Base-by-base conservation (phyloP, 2,113 vertebrate genomes). In the Tragelaphus buxtoni region DNA sequence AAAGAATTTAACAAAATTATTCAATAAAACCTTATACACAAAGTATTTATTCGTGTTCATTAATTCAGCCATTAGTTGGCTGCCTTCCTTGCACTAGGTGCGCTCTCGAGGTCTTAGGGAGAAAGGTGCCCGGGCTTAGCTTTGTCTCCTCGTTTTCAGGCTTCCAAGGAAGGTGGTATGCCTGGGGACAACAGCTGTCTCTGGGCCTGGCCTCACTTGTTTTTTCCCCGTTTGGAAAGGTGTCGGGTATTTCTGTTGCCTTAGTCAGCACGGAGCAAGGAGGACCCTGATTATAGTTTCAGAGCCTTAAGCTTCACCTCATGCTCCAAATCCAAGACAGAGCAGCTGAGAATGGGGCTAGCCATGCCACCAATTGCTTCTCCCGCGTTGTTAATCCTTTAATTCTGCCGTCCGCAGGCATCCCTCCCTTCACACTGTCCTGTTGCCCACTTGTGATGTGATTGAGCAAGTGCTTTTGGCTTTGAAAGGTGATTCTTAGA, bases 281-380 rank as follows among this genome's bases (percentile, higher is more conserved):
- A 97, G 94, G 98, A 92, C 90, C 81, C 96, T 98, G 95, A 97
- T 97, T 98, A 90, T 96, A 92, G 96, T 98, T 98, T 98, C 98
- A 98, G 96, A 83, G 96, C 89, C 97, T 98, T 97, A 97, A 96
- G 97, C 98, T 96, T 97, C 96, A 95, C 96, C 91, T 93, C 77
- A 26, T 95, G 95, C 97, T 98, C 95, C 96, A 98, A 97, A 98
- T 98, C 98, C 98, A 90, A 80, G 58, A 89, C 91, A 26, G 96
- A 98, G 98, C 98, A 99, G 98, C 98, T 99, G 98, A 97, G 96
- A 98, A 96, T 95, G 98, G 95, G 91, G 98, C 86, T 98, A 89
- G 84, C 97, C 92, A 10, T 18, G 55, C 89, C 90, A 9, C 91
- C 65, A 96, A 95, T 98, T 98, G 97, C 97, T 97, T 28, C 90